Percentiles rank a stretch among this genome's conserved stretches.
Conservation (phyloP, 1,140 invertebrate species). For the Ylistrum balloti region DNA sequence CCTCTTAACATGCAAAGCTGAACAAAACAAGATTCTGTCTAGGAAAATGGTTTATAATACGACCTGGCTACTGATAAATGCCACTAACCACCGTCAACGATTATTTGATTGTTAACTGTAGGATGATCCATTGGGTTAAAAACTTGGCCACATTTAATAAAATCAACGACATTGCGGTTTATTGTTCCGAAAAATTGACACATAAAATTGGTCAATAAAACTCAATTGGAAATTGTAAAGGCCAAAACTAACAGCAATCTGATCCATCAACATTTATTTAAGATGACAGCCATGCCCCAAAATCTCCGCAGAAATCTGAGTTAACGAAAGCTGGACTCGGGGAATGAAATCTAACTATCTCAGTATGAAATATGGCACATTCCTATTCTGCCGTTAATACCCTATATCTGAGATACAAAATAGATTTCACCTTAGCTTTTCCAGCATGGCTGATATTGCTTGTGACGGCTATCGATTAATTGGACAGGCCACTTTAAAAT, state of each 20-base stretch:
- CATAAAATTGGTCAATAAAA: slow-evolving; percentile 29
- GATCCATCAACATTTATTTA: neutral
- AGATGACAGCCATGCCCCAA: neutral
- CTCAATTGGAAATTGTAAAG: slow-evolving; percentile 10
- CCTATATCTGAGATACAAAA: slow-evolving; percentile 8
- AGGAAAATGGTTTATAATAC: slow-evolving; percentile 22
- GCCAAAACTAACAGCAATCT: slow-evolving; percentile 18
- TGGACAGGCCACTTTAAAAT: neutral
- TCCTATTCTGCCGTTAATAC: neutral
- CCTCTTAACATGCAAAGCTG: slow-evolving; percentile 6
- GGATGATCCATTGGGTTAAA: slow-evolving; percentile 31
- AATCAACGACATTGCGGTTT: slow-evolving; percentile 41
- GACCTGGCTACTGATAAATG: neutral
- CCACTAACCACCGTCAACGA: neutral
- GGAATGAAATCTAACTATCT: slow-evolving; percentile 14
- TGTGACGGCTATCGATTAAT: neutral
- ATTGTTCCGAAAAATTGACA: slow-evolving; percentile 39
- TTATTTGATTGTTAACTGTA: slow-evolving; percentile 5
- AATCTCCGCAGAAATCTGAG: slow-evolving; percentile 26
- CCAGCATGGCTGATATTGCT: neutral
- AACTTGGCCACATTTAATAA: slow-evolving; percentile 13
- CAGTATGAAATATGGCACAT: slow-evolving; percentile 26
- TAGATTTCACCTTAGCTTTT: slow-evolving; percentile 2
- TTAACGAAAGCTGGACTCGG: neutral
- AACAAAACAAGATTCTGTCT: slow-evolving; percentile 10